phyloP scores from a whole-genome alignment of 2,113 vertebrate species.

The Acrocephalus arundinaceus region DNA sequence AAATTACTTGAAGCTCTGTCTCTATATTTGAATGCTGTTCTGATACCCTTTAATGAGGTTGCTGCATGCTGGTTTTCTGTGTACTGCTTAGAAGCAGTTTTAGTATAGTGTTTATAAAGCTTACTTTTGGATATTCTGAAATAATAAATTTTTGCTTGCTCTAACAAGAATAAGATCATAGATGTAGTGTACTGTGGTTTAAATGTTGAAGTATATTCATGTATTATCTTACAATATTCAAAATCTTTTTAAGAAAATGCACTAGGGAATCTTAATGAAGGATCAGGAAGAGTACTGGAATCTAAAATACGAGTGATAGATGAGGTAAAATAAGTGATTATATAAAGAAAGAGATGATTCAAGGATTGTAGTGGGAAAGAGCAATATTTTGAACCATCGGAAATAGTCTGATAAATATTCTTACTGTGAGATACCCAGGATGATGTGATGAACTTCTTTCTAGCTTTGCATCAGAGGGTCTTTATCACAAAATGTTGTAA shows the following conservation, averaged over 20 bases:
- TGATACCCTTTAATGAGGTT: background rate
- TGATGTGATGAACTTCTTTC: background rate
- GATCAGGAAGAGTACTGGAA: background rate
- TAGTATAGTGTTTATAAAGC: background rate
- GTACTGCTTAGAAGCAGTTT: background rate
- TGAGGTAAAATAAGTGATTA: background rate
- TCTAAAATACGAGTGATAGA: background rate
- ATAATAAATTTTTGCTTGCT: background rate
- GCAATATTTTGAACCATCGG: background rate
- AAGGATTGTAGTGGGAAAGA: background rate
- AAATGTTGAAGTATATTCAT: background rate
- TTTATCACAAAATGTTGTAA: background rate
- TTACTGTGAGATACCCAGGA: background rate
- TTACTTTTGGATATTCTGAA: background rate
- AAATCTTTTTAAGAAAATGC: background rate
- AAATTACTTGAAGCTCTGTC: background rate
- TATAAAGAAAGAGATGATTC: background rate
- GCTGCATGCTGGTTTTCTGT: background rate
- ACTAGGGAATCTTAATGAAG: background rate
- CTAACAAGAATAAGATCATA: background rate
- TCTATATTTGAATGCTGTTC: background rate
- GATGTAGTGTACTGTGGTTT: background rate
- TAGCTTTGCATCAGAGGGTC: fast-evolving
- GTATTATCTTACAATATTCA: background rate
- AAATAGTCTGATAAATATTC: background rate